Evolutionary conservation across 2,113 vertebrate species (phyloP).

Genomic region (Ammodytes dubius): DNA sequence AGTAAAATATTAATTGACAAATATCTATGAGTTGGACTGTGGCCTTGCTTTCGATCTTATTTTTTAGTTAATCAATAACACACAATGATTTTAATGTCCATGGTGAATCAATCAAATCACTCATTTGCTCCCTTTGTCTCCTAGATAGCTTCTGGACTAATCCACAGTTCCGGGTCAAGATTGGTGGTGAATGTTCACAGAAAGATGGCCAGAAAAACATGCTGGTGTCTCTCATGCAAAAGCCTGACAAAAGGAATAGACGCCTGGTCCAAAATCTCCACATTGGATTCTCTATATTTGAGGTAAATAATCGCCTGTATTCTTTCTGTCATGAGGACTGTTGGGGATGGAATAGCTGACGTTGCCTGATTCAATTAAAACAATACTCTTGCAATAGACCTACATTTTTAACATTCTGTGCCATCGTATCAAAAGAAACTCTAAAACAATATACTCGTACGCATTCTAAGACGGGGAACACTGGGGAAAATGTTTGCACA

Average conservation of each 20-base stretch:
- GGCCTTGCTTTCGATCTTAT: background rate
- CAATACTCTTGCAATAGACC: background rate
- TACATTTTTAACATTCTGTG: background rate
- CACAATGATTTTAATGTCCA: background rate
- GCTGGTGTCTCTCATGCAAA: conserved; percentile 81
- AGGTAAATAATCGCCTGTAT: conserved; percentile 55
- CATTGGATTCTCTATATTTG: conserved; percentile 78
- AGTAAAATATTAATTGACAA: background rate
- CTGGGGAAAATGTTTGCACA: too few relatives aligned
- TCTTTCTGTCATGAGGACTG: background rate
- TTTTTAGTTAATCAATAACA: background rate
- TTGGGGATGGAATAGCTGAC: too few relatives aligned
- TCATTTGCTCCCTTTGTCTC: conserved; percentile 6
- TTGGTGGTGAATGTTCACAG: conserved; percentile 1
- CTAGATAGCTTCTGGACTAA: conserved; percentile 76
- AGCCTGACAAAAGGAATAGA: conserved; percentile 78
- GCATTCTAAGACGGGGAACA: too few relatives aligned
- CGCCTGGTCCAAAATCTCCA: conserved; percentile 56
- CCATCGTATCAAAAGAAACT: too few relatives aligned
- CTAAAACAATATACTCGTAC: too few relatives aligned
- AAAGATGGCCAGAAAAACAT: conserved; percentile 50
- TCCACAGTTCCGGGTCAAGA: conserved; percentile 77
- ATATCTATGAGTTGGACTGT: background rate
- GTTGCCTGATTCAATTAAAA: background rate
- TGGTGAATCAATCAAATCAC: background rate